Evolutionary conservation across 1,140 invertebrate genomes (phyloP).

Genomic region (Panagrolaimus sp.): DNA sequence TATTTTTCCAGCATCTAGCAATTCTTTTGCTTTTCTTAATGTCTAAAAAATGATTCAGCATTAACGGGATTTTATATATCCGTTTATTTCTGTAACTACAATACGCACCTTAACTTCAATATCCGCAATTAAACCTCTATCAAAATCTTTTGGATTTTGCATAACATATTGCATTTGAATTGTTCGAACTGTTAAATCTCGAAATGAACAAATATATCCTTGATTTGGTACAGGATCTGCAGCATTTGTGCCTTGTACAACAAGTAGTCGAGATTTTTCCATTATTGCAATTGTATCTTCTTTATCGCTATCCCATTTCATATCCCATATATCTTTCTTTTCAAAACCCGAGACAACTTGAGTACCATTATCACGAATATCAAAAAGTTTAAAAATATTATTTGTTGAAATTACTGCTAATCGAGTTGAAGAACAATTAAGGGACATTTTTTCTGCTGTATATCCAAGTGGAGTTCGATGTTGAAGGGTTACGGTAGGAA

Average conservation of each 20-base stretch:
- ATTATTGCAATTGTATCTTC: constrained; percentile 79
- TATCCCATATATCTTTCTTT: constrained; percentile 88
- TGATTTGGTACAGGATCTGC: constrained; percentile 66
- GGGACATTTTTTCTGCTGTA: constrained; percentile 70
- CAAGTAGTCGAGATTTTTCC: constrained; percentile 90
- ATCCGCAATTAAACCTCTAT: constrained; percentile 70
- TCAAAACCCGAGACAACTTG: constrained; percentile 66
- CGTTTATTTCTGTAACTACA: no score
- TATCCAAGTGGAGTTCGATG: constrained; percentile 72
- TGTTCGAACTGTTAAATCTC: constrained; percentile 83
- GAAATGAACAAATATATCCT: constrained; percentile 64
- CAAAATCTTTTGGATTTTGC: constrained; percentile 70
- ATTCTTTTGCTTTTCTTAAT: constrained; percentile 79
- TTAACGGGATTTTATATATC: constrained; percentile 18
- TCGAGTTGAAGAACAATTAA: constrained; percentile 79
- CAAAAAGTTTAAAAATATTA: constrained; percentile 64
- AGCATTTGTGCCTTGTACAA: constrained; percentile 78
- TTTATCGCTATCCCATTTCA: constrained; percentile 73
- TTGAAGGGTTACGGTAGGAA: constrained; percentile 66
- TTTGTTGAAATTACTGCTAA: constrained; percentile 65
- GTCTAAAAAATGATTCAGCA: constrained; percentile 63
- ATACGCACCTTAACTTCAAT: constrained; percentile 83
- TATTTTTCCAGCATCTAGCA: constrained; percentile 81
- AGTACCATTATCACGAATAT: constrained; percentile 61
- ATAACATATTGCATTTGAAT: constrained; percentile 83